A percentile compares a stretch with the other conserved stretches of the same genome.
These are phyloP conservation scores for Diploptera punctata DNA, from an alignment of 2,888 invertebrate species.

Conservation along the genomic window DNA sequence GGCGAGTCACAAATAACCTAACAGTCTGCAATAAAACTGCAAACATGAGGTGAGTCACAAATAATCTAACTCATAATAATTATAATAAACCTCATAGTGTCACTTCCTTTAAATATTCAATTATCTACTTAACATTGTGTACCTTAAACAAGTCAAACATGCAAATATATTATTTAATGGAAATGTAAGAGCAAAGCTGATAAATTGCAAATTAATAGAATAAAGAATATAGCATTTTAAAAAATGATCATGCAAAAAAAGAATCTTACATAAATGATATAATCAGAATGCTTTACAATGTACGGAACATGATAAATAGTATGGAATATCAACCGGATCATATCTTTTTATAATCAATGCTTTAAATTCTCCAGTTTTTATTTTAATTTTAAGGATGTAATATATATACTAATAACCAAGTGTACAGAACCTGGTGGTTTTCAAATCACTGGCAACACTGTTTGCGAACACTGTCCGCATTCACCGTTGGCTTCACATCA, in stretches of 20 bases:
- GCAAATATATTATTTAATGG: not conserved
- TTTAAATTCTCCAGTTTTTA: not conserved
- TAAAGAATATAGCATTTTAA: not conserved
- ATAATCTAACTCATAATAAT: too few species aligned
- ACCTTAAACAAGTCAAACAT: not conserved
- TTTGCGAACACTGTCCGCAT: slow-evolving; percentile 84
- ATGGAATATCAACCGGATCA: slow-evolving; percentile 7
- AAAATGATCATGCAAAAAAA: slow-evolving; percentile 16
- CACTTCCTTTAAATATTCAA: too few species aligned
- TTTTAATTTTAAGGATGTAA: not conserved
- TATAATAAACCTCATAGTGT: too few species aligned
- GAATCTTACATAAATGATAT: not conserved
- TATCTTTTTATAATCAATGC: not conserved
- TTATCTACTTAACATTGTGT: too few species aligned
- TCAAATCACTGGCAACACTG: slow-evolving; percentile 87
- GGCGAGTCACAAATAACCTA: too few species aligned
- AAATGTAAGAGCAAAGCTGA: not conserved
- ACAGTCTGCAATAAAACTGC: too few species aligned
- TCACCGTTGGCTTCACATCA: slow-evolving; percentile 87
- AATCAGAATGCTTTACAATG: not conserved
- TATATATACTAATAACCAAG: slow-evolving; percentile 6
- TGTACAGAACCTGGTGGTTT: slow-evolving; percentile 34
- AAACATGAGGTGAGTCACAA: too few species aligned
- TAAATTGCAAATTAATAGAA: too few species aligned
- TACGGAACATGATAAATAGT: not conserved